Evolutionary conservation across 37 sponge, comb jelly and placozoan genomes (phyloP).

Genomic region (Trichoplax adhaerens): DNA sequence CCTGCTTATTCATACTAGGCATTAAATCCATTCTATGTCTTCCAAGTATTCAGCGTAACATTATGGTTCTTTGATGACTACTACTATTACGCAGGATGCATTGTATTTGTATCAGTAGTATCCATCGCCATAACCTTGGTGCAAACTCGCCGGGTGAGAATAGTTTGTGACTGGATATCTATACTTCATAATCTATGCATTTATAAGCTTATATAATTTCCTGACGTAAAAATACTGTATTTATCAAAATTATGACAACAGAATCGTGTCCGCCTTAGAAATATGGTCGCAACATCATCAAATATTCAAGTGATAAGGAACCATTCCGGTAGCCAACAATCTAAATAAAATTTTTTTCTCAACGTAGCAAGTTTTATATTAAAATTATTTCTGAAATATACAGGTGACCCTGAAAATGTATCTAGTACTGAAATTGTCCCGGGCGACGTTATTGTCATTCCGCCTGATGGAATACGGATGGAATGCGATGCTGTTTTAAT

Average conservation of each 20-base stretch:
- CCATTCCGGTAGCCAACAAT: too few relatives aligned
- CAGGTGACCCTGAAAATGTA: conserved; percentile 7
- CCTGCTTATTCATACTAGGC: conserved; percentile 8
- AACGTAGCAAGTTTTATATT: too few relatives aligned
- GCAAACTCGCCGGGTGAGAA: too few relatives aligned
- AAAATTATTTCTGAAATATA: too few relatives aligned
- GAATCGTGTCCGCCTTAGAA: conserved; percentile 10
- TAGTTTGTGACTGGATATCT: too few relatives aligned
- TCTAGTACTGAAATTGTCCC: conserved; percentile 40
- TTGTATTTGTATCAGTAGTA: conserved; percentile 26
- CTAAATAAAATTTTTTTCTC: too few relatives aligned
- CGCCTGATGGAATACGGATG: conserved; percentile 35
- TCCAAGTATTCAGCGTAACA: conserved; percentile 26
- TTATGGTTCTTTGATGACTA: conserved; percentile 46
- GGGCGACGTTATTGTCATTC: conserved; percentile 70
- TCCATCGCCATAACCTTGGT: conserved; percentile 25
- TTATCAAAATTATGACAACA: too few relatives aligned
- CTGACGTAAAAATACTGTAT: too few relatives aligned
- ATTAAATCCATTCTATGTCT: conserved; percentile 59
- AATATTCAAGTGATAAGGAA: conserved; percentile 19
- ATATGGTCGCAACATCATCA: conserved; percentile 22
- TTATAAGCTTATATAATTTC: too few relatives aligned
- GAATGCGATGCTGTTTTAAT: conserved; percentile 79
- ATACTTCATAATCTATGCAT: too few relatives aligned
- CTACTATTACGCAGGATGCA: conserved; percentile 40